Percentiles rank a stretch among this genome's conserved stretches.
Conservation (phyloP, 2,797 vertebrate genomes). For the Acipenser oxyrinchus region DNA sequence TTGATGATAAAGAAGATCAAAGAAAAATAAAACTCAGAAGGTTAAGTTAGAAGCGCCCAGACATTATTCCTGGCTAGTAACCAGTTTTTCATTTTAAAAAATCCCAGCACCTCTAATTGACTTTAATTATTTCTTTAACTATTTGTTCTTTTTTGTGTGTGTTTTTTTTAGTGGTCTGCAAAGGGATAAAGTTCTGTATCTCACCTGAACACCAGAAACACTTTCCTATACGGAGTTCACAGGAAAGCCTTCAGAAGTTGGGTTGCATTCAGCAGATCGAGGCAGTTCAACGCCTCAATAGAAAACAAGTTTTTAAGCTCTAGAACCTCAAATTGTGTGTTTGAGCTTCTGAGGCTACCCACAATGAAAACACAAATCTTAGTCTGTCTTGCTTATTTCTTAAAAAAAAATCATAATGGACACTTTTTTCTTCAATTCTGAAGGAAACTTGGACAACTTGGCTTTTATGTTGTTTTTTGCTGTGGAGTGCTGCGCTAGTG, state of each 20-base stretch:
- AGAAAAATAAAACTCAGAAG: no score
- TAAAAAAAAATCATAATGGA: no score
- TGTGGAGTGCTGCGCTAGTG: constrained; percentile 74
- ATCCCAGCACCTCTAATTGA: no score
- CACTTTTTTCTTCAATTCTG: no score
- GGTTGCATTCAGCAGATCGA: constrained; percentile 59
- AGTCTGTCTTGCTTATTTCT: no score
- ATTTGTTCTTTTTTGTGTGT: constrained; percentile 9
- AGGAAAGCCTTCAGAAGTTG: constrained; percentile 63
- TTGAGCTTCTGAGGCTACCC: constrained; percentile 65
- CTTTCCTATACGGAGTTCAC: constrained; percentile 63
- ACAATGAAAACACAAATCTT: constrained; percentile 27
- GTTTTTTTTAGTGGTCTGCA: constrained; percentile 67
- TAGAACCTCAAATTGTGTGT: constrained; percentile 52
- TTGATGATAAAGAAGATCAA: no score
- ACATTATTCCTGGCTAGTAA: no score
- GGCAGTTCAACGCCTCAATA: constrained; percentile 63
- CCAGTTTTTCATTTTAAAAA: no score
- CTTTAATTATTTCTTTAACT: neutral
- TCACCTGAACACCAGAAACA: constrained; percentile 76
- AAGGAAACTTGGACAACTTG: no score
- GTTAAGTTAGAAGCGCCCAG: no score
- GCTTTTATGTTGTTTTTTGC: constrained; percentile 67
- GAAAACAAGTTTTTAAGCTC: constrained; percentile 61
- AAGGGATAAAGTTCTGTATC: constrained; percentile 92